Conservation (phyloP, 2,888 invertebrate genomes). For the Coelopa pilipes region DNA sequence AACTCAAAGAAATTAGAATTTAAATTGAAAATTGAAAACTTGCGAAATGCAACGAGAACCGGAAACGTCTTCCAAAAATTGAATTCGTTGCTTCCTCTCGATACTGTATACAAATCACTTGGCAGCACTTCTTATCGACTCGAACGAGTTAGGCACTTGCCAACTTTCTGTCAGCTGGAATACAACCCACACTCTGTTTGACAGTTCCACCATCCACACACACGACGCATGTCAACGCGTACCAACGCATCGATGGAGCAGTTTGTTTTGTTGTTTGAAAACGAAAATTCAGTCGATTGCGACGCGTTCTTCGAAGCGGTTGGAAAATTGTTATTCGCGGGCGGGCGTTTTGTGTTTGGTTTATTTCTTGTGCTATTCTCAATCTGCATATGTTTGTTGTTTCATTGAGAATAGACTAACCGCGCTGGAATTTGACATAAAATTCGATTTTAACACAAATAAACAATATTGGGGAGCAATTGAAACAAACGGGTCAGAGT, state of each 20-base stretch:
- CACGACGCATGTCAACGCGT: constrained; percentile 7
- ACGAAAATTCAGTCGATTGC: constrained; percentile 21
- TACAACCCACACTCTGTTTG: neutral
- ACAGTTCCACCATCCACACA: neutral
- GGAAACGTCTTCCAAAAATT: neutral
- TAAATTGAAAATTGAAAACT: neutral
- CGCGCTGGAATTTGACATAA: neutral
- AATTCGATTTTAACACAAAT: neutral
- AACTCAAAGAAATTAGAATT: neutral
- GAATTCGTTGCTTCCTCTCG: neutral
- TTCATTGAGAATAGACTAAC: neutral
- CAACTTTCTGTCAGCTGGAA: neutral
- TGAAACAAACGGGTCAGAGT: neutral
- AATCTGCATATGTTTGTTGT: neutral
- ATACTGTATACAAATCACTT: neutral
- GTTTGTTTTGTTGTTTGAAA: neutral
- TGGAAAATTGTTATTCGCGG: neutral
- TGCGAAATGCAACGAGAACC: neutral
- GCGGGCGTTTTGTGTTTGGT: neutral
- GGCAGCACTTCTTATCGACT: constrained; percentile 2
- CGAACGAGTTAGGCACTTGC: constrained; percentile 1
- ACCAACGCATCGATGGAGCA: too few species aligned
- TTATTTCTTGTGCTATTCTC: neutral
- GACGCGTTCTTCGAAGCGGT: constrained; percentile 25
- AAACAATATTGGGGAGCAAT: neutral